Conservation (phyloP, 2,888 invertebrate genomes). For the Nomada fabriciana region DNA sequence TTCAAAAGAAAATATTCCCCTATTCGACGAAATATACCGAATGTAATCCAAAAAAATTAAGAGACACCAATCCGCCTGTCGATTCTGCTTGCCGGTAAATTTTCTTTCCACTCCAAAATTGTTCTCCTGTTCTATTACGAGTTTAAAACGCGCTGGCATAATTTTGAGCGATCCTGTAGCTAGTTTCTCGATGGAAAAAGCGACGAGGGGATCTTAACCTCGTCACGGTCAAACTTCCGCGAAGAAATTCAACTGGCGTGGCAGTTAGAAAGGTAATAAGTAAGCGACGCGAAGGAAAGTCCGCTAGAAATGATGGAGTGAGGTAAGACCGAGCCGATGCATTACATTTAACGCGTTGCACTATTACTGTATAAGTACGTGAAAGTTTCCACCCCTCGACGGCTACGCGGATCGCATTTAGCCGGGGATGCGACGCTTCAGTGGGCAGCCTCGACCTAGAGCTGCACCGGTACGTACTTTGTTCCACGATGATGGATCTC, state of each 20-base stretch:
- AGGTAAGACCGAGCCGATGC: constrained; percentile 74
- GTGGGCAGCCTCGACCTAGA: constrained; percentile 1
- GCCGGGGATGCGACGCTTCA: constrained; percentile 36
- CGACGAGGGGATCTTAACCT: constrained; percentile 46
- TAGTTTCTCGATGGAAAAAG: constrained; percentile 43
- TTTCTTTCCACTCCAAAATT: too few relatives aligned
- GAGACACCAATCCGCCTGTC: too few relatives aligned
- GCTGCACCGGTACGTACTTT: not conserved
- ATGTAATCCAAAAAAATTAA: not conserved
- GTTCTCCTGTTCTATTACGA: too few relatives aligned
- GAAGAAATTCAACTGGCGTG: constrained; percentile 68
- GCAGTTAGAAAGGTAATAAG: constrained; percentile 71
- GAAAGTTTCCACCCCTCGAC: constrained; percentile 64
- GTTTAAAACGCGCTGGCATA: not conserved
- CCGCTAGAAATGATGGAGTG: constrained; percentile 71
- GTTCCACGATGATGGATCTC: too few relatives aligned
- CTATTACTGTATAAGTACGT: constrained; percentile 69
- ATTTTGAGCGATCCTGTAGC: constrained; percentile 16
- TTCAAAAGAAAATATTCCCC: not conserved
- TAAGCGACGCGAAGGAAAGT: constrained; percentile 72
- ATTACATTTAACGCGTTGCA: constrained; percentile 72
- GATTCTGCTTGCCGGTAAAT: too few relatives aligned
- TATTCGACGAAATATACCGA: too few relatives aligned
- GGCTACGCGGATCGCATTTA: constrained; percentile 19
- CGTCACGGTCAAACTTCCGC: constrained; percentile 74